phyloP scores from a whole-genome alignment of 2,113 vertebrate species.

The Glaucidium brasilianum region DNA sequence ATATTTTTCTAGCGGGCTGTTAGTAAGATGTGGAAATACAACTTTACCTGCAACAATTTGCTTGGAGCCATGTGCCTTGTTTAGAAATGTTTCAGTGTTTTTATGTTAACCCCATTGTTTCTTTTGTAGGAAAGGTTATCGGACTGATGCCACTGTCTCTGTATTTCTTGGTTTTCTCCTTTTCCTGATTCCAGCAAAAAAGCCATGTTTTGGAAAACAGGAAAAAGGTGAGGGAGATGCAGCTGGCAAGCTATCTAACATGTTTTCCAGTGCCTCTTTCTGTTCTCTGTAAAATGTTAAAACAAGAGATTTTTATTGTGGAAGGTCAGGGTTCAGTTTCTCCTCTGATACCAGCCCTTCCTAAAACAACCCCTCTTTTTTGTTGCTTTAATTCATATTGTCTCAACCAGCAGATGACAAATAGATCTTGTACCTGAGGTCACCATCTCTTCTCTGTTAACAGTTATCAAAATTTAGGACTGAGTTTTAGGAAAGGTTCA shows the following conservation, averaged over 20 bases:
- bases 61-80: background rate
- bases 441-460: background rate
- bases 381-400: background rate
- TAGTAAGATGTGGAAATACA: background rate
- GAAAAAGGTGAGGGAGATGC: conserved; percentile 69
- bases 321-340: background rate
- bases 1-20: background rate
- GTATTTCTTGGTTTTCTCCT: conserved; percentile 95
- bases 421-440: background rate
- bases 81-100: background rate
- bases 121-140: conserved; percentile 88
- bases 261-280: background rate
- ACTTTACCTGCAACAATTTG: background rate
- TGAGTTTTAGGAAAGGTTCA: background rate
- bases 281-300: background rate
- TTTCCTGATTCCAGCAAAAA: conserved; percentile 93
- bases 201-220: conserved; percentile 75
- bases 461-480: background rate
- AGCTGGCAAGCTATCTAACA: background rate
- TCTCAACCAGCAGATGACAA: background rate
- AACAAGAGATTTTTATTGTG: background rate
- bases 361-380: background rate
- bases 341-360: background rate
- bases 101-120: background rate
- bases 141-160: conserved; percentile 95